Evolutionary conservation across 1,140 invertebrate species (phyloP), one percentile per base, ranked within the genome.

Genomic region (Drosophila kanapiae): DNA sequence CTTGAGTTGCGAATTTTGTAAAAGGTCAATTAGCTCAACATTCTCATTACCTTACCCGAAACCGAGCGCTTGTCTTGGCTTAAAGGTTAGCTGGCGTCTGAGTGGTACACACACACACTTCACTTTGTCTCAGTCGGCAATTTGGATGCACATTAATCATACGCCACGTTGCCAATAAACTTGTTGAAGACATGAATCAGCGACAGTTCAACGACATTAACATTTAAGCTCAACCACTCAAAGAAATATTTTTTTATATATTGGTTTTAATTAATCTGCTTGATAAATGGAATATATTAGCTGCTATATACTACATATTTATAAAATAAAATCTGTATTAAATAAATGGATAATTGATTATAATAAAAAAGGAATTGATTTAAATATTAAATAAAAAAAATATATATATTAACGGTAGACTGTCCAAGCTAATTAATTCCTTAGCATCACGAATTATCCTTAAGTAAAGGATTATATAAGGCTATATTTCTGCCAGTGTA

Each of bases 121-220:
- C 38, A 63, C 35, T 67, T 54, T 69, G 56, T 42, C 75, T 35
- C 31, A 29, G 49, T 43, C 48, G 45, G 45, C 70, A 72, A 72
- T 48, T 51, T 54, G 45, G 31, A 16, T 51, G 58, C 74, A 63
- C 70, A 86, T 88, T 83, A 83, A 86, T 86, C 84, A 86, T 86
- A 74, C 79, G 67, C 47, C 77, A 42, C 48, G 67, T 54, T 68
- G 67, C 23, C 75, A 69, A 71, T 49, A 65, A 57, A 71, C 60
- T 65, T 58, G 45, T 61, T 65, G 23, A 54, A 42, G 45, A 45
- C 48, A 63, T 49, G 62, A 74, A 58, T 78, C 48, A 45, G 49
- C 42, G 33, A 63, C 64, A 69, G 62, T 76, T 87, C 54, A 85
- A 87, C 63, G 80, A 74, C 76, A 51, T 60, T 37, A 31, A 37